Conservation (phyloP, 2,797 vertebrate genomes). For the Syndactyla subalaris region DNA sequence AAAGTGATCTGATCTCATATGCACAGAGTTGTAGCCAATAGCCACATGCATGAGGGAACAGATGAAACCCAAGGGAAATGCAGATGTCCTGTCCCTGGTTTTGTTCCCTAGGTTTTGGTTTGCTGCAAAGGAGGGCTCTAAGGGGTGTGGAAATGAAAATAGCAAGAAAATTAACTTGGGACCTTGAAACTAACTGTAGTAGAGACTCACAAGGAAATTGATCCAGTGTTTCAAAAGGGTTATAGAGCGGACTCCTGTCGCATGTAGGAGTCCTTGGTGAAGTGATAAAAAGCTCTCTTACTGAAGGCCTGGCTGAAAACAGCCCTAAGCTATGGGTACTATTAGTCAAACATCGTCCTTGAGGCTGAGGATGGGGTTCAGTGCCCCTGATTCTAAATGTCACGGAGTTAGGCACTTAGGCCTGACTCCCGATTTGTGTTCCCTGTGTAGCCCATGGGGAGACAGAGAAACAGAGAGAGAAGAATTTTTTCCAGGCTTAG, state of each 20-base stretch:
- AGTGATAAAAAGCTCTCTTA: constrained; percentile 8
- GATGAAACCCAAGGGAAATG: constrained; percentile 65
- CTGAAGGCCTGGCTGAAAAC: neutral
- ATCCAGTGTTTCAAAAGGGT: neutral
- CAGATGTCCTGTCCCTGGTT: constrained; percentile 38
- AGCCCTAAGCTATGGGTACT: neutral
- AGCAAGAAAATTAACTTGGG: constrained; percentile 29
- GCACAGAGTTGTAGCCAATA: constrained; percentile 53
- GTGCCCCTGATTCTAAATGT: neutral
- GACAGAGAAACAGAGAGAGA: neutral
- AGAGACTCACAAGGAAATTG: neutral
- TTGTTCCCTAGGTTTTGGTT: constrained; percentile 32
- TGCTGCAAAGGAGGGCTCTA: neutral
- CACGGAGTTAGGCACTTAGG: neutral
- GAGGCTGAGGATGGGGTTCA: neutral
- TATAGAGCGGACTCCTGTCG: neutral
- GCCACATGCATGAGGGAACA: constrained; percentile 65
- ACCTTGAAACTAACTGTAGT: constrained; percentile 32
- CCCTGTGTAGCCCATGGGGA: neutral
- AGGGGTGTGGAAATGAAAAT: constrained; percentile 13
- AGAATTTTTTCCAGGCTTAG: neutral
- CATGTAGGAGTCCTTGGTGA: constrained; percentile 16
- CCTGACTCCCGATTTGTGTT: neutral
- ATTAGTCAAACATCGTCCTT: neutral
- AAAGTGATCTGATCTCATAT: constrained; percentile 58